Conservation (phyloP, 2,113 vertebrate species). For the Colius striatus region DNA sequence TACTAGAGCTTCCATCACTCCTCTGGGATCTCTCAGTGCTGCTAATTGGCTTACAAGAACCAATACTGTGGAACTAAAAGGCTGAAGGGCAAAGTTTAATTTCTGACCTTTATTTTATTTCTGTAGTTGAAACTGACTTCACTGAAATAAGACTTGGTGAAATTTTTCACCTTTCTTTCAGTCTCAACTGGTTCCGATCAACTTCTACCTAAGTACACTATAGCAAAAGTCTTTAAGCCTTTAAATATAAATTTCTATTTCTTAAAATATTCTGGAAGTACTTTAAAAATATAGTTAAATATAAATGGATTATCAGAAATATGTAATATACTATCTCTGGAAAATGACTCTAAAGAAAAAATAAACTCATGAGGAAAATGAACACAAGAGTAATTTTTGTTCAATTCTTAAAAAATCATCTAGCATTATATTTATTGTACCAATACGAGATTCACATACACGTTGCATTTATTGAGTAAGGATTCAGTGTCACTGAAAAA, state of each 20-base stretch:
- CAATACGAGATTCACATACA: not conserved
- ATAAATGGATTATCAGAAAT: not conserved
- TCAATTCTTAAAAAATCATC: not conserved
- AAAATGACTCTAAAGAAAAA: not conserved
- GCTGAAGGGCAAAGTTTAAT: not conserved
- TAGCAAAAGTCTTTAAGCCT: not conserved
- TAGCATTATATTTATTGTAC: not conserved
- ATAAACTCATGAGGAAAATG: not conserved
- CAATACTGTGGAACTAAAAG: not conserved
- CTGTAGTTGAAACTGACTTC: not conserved
- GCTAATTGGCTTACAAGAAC: not conserved
- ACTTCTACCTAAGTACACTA: not conserved
- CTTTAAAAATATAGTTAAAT: not conserved
- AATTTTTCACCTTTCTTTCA: not conserved
- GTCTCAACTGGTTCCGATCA: rapidly evolving
- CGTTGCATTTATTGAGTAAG: not conserved
- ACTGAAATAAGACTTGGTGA: not conserved
- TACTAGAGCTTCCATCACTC: not conserved
- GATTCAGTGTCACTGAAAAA: not conserved
- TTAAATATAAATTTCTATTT: not conserved
- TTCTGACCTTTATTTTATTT: conserved; percentile 12
- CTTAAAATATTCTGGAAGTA: not conserved
- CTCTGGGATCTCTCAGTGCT: not conserved
- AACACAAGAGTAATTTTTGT: not conserved
- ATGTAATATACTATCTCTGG: not conserved